These are phyloP conservation scores for Orthosia incerta DNA, from an alignment of 2,888 invertebrate species.

Conservation along the genomic window DNA sequence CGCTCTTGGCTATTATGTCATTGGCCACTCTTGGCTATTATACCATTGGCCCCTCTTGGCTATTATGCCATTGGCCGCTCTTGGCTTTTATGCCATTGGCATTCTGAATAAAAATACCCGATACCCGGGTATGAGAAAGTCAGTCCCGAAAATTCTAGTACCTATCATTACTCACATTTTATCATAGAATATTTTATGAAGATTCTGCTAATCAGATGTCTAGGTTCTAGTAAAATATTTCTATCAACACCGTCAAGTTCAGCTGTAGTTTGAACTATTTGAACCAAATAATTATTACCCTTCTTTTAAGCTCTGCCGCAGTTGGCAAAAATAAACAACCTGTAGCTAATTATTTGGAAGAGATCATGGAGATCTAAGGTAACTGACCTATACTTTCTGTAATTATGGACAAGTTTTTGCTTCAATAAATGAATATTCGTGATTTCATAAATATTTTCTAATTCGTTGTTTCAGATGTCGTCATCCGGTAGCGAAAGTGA, in stretches of 20 bases:
- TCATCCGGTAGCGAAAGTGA: conserved; percentile 95
- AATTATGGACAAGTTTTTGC: background rate
- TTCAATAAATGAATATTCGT: background rate
- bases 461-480: conserved; percentile 82
- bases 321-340: background rate
- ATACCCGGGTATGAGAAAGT: too few species aligned
- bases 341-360: background rate
- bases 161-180: too few species aligned
- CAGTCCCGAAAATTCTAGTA: too few species aligned
- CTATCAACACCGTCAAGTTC: too few species aligned
- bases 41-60: too few species aligned
- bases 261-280: background rate
- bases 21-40: too few species aligned
- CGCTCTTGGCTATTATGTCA: too few species aligned
- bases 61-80: too few species aligned
- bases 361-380: conserved; percentile 1
- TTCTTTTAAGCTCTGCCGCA: background rate
- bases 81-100: too few species aligned
- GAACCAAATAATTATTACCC: background rate
- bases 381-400: background rate
- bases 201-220: background rate
- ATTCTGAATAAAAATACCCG: too few species aligned
- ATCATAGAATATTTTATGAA: background rate
- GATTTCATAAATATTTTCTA: background rate
- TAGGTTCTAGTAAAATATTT: too few species aligned